Conservation (phyloP, 2,797 vertebrate genomes). For the Cryptoblepharus egeriae region DNA sequence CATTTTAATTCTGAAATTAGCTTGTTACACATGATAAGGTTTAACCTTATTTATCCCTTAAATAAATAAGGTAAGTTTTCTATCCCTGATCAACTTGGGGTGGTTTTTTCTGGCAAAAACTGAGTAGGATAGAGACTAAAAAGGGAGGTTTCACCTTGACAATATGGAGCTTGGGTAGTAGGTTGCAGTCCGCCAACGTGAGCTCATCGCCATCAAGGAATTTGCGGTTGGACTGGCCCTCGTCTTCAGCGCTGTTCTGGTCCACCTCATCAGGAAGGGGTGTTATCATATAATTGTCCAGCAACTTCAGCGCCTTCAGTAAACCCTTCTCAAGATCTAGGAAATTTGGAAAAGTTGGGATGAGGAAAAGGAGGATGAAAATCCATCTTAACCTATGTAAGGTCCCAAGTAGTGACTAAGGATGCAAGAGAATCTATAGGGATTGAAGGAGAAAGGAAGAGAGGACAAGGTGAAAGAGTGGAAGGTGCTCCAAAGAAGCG, state of each 20-base stretch:
- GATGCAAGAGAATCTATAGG: neutral
- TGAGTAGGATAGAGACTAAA: neutral
- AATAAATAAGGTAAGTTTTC: neutral
- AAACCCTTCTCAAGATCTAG: slow-evolving; percentile 75
- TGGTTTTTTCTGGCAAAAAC: neutral
- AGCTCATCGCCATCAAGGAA: slow-evolving; percentile 90
- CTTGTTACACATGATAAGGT: neutral
- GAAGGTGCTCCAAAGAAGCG: too few relatives aligned
- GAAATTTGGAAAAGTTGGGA: neutral
- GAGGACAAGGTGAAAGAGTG: neutral
- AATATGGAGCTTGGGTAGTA: slow-evolving; percentile 92
- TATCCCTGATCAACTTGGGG: too few relatives aligned
- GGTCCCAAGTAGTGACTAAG: neutral
- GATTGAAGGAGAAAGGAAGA: neutral
- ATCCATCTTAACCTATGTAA: neutral
- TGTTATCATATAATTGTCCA: slow-evolving; percentile 81
- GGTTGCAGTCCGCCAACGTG: slow-evolving; percentile 91
- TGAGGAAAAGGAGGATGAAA: neutral
- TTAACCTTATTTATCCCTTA: too few relatives aligned
- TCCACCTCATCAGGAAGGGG: slow-evolving; percentile 91
- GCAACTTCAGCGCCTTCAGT: slow-evolving; percentile 70
- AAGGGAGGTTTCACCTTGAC: slow-evolving; percentile 81
- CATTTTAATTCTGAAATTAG: too few relatives aligned
- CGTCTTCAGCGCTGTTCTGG: slow-evolving; percentile 87
- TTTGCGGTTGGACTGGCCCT: slow-evolving; percentile 83